Conservation (phyloP, 2,113 vertebrate species). For the Chloropsis cyanopogon region DNA sequence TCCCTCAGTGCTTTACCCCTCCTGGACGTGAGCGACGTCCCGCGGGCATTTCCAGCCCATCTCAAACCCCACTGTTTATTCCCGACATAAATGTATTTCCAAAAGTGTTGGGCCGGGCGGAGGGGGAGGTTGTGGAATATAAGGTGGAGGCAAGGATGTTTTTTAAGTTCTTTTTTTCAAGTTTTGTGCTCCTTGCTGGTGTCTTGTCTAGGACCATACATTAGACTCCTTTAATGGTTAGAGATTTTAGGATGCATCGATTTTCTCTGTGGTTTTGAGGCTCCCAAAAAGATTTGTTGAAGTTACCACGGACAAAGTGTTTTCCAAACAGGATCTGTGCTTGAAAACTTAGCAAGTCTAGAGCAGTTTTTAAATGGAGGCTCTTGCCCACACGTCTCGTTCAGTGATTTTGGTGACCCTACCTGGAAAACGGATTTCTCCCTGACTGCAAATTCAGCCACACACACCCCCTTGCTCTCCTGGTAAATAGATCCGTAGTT, state of each 20-base stretch:
- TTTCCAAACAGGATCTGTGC: not conserved
- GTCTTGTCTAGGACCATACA: fast-evolving
- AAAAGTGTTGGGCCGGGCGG: fast-evolving
- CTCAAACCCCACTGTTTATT: fast-evolving
- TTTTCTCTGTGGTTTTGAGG: fast-evolving
- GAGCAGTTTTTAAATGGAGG: fast-evolving
- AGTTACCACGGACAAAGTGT: fast-evolving
- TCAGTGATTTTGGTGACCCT: not conserved
- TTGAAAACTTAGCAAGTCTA: fast-evolving
- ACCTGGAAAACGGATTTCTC: fast-evolving
- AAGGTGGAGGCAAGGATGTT: fast-evolving
- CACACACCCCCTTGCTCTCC: fast-evolving
- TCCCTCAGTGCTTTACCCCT: fast-evolving
- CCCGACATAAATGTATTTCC: fast-evolving
- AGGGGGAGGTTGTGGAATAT: fast-evolving
- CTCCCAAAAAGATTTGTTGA: fast-evolving
- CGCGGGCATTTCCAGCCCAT: fast-evolving
- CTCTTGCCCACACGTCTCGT: fast-evolving
- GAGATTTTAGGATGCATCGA: fast-evolving
- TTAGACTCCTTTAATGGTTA: fast-evolving
- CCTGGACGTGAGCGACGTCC: fast-evolving
- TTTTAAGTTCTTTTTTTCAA: fast-evolving
- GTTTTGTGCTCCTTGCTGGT: fast-evolving
- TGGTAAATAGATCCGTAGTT: fast-evolving
- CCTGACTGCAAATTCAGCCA: fast-evolving